phyloP scores from a whole-genome alignment of 1,140 invertebrate species.

The Polyergus mexicanus region DNA sequence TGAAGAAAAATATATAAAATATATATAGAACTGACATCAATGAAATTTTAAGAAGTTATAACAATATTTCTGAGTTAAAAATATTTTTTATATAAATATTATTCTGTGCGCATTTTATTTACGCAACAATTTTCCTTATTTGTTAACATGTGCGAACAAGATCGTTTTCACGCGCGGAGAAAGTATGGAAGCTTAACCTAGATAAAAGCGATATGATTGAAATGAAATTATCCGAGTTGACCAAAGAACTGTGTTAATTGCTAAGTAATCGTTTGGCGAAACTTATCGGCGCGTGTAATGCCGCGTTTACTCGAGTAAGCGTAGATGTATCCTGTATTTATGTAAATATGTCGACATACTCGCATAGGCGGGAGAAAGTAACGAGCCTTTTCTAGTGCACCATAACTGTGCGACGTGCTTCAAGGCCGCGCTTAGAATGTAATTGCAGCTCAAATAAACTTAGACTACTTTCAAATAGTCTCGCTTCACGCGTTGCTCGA shows the following conservation, averaged over 20 bases:
- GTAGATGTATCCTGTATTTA: slow-evolving; percentile 2
- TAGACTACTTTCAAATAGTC: slow-evolving; percentile 82
- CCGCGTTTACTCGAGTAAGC: background rate
- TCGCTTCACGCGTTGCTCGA: slow-evolving; percentile 67
- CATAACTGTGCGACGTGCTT: slow-evolving; percentile 72
- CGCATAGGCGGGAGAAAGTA: slow-evolving; percentile 74
- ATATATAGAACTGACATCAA: background rate
- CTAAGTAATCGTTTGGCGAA: background rate
- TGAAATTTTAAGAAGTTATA: background rate
- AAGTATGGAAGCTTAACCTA: slow-evolving; percentile 1
- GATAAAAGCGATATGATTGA: slow-evolving; percentile 10
- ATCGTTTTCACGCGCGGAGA: slow-evolving; percentile 30
- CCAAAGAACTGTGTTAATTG: background rate
- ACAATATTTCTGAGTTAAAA: background rate
- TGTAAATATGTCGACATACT: slow-evolving; percentile 40
- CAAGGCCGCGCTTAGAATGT: slow-evolving; percentile 77
- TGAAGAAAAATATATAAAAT: background rate
- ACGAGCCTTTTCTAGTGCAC: slow-evolving; percentile 72
- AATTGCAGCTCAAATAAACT: slow-evolving; percentile 78
- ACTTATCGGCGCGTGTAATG: background rate
- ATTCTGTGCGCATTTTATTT: background rate
- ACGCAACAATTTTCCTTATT: background rate
- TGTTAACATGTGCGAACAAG: background rate
- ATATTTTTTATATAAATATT: slow-evolving; percentile 2
- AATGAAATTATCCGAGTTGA: slow-evolving; percentile 22